Evolutionary conservation across 2,113 vertebrate species (phyloP), one percentile per base, ranked within the genome.

Genomic region (Sceloporus undulatus): DNA sequence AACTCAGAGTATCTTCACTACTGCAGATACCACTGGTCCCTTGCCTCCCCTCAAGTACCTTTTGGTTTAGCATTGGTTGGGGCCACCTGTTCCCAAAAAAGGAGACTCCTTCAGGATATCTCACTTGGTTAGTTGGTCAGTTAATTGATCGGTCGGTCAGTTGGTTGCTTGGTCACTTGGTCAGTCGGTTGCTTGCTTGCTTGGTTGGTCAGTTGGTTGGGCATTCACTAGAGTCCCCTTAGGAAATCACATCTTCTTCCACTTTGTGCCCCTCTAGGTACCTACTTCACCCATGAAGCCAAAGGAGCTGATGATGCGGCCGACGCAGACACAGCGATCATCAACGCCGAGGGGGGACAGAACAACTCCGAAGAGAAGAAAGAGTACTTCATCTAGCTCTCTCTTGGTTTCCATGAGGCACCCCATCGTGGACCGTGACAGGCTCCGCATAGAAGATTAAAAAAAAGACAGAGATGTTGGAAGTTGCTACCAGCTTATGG

Each of bases 211-310:
- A 14, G 34, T 76, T 34, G 34, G 3, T 3, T 11, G 74, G 74
- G 34, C 34, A 34, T 1, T 34, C 34, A 34, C 34, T 11, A 34
- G 66, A 19, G 48, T 23, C 42, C 21, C 76, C 48, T 48, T 23
- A 78, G 42, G 42, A 5, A 48, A 4, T 48, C 48, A 48, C 48
- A 48, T 48, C 3, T 71, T 71, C 68, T 29, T 11, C 54, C 29
- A 3, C 18, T 10, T 7, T 48, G 2, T 54, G 34, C 8, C 14
- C 13, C 19, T 94, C 19, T 96, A 99, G 99, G 99, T 95, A 99
- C 99, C 91, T 99, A 99, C 96, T 99, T 99, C 96, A 99, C 99
- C 56, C 99, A 99, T 25, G 99, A 99, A 98, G 99, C 99, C 97
- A 99, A 99, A 98, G 99, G 99, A 94, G 99, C 99, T 19, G 98